A percentile compares a stretch with the other conserved stretches of the same genome.
Conservation (phyloP, 1,140 invertebrate species). For the Drosophila mayri region DNA sequence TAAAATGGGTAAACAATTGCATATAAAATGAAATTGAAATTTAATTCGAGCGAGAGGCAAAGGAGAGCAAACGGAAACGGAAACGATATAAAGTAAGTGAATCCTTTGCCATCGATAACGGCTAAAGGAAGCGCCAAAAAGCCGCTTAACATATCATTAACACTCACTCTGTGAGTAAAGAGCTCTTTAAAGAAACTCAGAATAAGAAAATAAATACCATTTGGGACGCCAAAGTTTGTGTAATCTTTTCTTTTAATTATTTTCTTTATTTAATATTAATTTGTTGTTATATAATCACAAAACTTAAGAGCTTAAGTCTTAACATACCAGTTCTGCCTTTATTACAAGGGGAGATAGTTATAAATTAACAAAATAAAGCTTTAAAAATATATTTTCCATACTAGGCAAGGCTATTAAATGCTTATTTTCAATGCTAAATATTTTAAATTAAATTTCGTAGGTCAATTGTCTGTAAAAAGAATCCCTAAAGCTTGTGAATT, state of each 20-base stretch:
- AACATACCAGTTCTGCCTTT: no score
- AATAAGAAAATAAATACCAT: not conserved
- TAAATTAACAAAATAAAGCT: not conserved
- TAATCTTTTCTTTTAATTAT: not conserved
- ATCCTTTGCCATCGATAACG: constrained; percentile 30
- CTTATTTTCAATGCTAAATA: not conserved
- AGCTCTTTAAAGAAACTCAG: not conserved
- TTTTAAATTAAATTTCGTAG: not conserved
- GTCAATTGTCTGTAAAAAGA: constrained; percentile 11
- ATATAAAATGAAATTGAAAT: constrained; percentile 52
- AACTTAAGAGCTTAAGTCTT: not conserved
- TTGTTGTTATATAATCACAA: not conserved
- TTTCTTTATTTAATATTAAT: not conserved
- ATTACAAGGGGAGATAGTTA: not conserved
- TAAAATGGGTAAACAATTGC: constrained; percentile 61
- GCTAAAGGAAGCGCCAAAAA: constrained; percentile 2
- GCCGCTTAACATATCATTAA: constrained; percentile 40
- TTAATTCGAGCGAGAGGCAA: constrained; percentile 13
- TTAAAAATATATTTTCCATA: not conserved
- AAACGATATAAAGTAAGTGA: constrained; percentile 21
- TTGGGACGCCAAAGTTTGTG: not conserved
- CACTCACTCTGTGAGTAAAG: not conserved
- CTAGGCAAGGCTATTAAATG: no score
- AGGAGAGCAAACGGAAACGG: not conserved
- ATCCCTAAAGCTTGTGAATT: constrained; percentile 15